Conservation (phyloP, 2,888 invertebrate genomes). For the Melanophora roralis region DNA sequence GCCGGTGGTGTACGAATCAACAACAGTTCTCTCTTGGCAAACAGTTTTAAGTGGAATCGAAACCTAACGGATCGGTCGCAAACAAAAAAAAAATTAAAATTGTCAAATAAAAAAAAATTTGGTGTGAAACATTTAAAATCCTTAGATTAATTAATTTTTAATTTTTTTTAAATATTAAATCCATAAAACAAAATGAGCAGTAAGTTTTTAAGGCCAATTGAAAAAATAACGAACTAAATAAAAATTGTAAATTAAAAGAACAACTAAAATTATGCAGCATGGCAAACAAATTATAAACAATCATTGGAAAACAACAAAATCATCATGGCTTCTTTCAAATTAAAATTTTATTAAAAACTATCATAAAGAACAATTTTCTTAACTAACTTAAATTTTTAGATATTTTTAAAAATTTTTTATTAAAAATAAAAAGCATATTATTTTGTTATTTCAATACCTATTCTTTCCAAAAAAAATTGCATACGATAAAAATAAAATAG, state of each 20-base stretch:
- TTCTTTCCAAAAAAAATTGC: neutral
- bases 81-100: conserved; percentile 2
- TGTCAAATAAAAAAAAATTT: conserved; percentile 26
- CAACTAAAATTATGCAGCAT: conserved; percentile 43
- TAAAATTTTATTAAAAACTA: no score
- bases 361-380: no score
- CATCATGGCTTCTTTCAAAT: conserved; percentile 53
- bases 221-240: conserved; percentile 48
- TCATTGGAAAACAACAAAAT: conserved; percentile 27
- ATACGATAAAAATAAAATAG: neutral
- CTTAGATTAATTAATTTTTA: conserved; percentile 46
- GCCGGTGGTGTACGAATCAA: conserved; percentile 69
- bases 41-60: neutral
- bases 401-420: neutral
- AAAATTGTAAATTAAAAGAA: conserved; percentile 36
- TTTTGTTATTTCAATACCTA: no score
- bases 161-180: conserved; percentile 56
- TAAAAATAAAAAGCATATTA: neutral
- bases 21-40: conserved; percentile 61
- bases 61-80: conserved; percentile 38
- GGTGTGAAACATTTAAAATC: conserved; percentile 44
- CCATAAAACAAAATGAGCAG: conserved; percentile 69
- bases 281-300: conserved; percentile 30
- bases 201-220: conserved; percentile 65
- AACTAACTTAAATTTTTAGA: no score